Percentiles rank a stretch among this genome's conserved stretches.
These are phyloP conservation scores for Bhutanitis thaidina DNA, from an alignment of 2,888 invertebrate genomes.

Conservation along the genomic window DNA sequence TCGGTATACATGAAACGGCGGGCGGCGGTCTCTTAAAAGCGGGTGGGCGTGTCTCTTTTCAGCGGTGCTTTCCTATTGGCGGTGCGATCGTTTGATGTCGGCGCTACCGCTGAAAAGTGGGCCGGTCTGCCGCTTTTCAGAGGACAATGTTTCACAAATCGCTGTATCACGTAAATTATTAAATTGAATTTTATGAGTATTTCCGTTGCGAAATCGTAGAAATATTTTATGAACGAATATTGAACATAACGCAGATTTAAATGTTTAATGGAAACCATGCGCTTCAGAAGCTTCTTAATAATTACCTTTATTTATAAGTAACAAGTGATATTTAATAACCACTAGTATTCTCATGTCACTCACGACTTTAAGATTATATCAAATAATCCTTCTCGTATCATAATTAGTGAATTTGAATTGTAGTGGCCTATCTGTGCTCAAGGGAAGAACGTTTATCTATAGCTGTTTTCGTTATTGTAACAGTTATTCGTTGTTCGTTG, in stretches of 20 bases:
- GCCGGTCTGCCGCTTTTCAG: slow-evolving; percentile 62
- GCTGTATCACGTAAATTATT: slow-evolving; percentile 37
- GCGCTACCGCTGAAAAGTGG: slow-evolving; percentile 57
- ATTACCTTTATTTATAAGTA: no score
- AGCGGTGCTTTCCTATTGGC: slow-evolving; percentile 59
- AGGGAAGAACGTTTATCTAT: no score
- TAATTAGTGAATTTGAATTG: no score
- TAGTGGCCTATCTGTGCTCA: no score
- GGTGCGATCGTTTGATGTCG: slow-evolving; percentile 43
- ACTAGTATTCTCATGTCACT: no score
- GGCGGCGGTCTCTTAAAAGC: slow-evolving; percentile 63
- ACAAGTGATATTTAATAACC: no score
- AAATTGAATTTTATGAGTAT: slow-evolving; percentile 23
- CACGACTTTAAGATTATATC: no score
- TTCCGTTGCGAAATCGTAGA: slow-evolving; percentile 7
- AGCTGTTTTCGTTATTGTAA: no score
- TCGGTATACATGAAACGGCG: slow-evolving; percentile 33
- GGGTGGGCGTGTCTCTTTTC: slow-evolving; percentile 75
- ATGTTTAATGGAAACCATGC: not conserved
- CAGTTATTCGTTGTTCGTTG: no score
- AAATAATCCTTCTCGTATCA: no score
- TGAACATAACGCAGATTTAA: not conserved
- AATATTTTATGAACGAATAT: slow-evolving; percentile 24
- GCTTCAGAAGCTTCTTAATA: no score
- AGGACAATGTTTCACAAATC: slow-evolving; percentile 27